phyloP scores from a whole-genome alignment of 2,113 vertebrate species.

The Phyllopteryx taeniolatus region DNA sequence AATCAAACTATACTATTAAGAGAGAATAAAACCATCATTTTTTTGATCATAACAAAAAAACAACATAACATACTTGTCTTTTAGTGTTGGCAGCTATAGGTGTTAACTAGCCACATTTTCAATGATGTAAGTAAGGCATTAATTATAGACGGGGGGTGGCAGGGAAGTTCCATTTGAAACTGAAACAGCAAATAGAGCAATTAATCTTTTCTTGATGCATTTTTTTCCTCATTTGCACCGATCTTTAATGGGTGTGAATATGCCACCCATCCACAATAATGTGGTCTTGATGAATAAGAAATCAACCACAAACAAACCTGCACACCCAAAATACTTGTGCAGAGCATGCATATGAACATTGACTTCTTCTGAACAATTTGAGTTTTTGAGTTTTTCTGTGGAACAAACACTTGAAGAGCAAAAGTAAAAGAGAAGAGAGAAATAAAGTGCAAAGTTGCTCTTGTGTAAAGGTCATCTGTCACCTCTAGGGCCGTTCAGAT shows the following conservation, averaged over 20 bases:
- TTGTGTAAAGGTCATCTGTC: conserved; percentile 11
- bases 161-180: too few relatives aligned
- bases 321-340: neutral
- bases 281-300: neutral
- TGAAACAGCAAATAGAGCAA: too few relatives aligned
- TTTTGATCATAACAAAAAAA: too few relatives aligned
- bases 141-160: too few relatives aligned
- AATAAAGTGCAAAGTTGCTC: neutral
- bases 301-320: neutral
- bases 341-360: neutral
- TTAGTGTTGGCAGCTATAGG: too few relatives aligned
- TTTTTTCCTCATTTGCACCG: neutral
- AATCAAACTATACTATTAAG: too few relatives aligned
- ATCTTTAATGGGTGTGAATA: neutral
- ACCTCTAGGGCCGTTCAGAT: neutral
- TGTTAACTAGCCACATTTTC: too few relatives aligned
- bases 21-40: too few relatives aligned
- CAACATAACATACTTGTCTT: too few relatives aligned
- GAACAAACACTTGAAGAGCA: neutral
- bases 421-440: neutral
- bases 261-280: neutral
- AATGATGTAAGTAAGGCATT: too few relatives aligned
- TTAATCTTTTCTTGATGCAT: neutral
- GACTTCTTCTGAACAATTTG: neutral
- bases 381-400: neutral